Percentiles rank a stretch among this genome's conserved stretches.
Evolutionary conservation across 2,888 invertebrate species (phyloP).

Genomic region (Drosophila gaucha): DNA sequence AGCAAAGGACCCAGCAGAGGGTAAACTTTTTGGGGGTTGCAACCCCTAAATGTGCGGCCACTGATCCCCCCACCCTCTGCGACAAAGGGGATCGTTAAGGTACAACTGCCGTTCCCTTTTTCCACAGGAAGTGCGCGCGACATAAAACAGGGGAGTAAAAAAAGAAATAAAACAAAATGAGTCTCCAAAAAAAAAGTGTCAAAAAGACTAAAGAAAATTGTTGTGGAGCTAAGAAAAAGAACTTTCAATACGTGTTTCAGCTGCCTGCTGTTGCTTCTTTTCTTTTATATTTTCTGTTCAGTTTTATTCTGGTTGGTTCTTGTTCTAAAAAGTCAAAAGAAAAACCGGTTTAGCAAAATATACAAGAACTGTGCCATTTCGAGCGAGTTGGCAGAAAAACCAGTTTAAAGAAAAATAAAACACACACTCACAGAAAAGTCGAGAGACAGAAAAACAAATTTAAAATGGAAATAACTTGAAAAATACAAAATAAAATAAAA

Average conservation of each 20-base stretch:
- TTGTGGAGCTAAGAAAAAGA: slow-evolving; percentile 2
- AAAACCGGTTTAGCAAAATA: slow-evolving; percentile 75
- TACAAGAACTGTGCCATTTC: slow-evolving; percentile 79
- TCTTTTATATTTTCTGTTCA: slow-evolving; percentile 11
- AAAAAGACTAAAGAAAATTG: slow-evolving; percentile 14
- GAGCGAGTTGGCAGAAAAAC: slow-evolving; percentile 75
- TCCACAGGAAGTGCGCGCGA: slow-evolving; percentile 37
- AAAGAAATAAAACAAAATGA: background rate
- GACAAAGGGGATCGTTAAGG: slow-evolving; percentile 40
- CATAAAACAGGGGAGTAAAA: slow-evolving; percentile 10
- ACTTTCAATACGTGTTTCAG: slow-evolving; percentile 6
- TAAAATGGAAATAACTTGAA: slow-evolving; percentile 74
- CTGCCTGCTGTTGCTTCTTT: background rate
- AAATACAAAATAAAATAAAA: slow-evolving; percentile 20
- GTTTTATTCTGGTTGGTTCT: slow-evolving; percentile 24
- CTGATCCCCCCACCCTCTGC: slow-evolving; percentile 48
- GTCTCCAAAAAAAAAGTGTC: background rate
- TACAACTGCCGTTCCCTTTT: slow-evolving; percentile 31
- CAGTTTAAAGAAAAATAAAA: slow-evolving; percentile 76
- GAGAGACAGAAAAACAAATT: slow-evolving; percentile 69
- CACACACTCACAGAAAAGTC: slow-evolving; percentile 46
- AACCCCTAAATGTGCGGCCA: slow-evolving; percentile 37
- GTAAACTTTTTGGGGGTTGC: slow-evolving; percentile 61
- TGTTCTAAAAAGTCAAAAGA: slow-evolving; percentile 77
- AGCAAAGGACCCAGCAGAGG: slow-evolving; percentile 35